phyloP scores from a whole-genome alignment of 2,888 invertebrate genomes.

The Beris chalybata region DNA sequence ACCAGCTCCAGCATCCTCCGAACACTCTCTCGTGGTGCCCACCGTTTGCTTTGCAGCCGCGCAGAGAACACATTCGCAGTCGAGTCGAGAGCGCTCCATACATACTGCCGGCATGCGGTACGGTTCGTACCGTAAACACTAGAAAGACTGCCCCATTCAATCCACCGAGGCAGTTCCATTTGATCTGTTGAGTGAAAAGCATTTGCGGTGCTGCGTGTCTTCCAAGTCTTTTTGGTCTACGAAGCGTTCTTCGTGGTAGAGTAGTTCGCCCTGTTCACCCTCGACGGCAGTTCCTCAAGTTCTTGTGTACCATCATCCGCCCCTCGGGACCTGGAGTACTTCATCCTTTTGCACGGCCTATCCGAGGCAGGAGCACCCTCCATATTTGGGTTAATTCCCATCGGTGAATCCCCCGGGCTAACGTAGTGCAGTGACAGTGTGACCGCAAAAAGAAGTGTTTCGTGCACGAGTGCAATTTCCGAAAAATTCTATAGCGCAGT shows the following conservation, averaged over 20 bases:
- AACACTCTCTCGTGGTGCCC: too few species aligned
- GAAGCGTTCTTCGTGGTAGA: background rate
- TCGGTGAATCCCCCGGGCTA: conserved; percentile 15
- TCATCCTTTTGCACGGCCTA: background rate
- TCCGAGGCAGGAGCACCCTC: conserved; percentile 1
- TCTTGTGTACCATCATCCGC: background rate
- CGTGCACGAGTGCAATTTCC: conserved; percentile 17
- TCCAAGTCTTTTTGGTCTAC: background rate
- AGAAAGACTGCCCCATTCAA: conserved; percentile 24
- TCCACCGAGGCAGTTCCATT: conserved; percentile 30
- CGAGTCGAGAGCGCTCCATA: too few species aligned
- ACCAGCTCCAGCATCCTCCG: too few species aligned
- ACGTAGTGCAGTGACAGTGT: conserved; percentile 25
- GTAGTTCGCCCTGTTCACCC: background rate
- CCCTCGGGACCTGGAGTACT: background rate
- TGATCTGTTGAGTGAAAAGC: conserved; percentile 32
- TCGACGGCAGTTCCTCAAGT: conserved; percentile 13
- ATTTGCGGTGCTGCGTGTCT: conserved; percentile 18
- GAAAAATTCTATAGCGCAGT: background rate
- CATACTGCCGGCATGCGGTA: too few species aligned
- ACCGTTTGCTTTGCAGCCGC: too few species aligned
- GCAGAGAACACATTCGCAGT: too few species aligned
- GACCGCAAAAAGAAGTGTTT: conserved; percentile 22
- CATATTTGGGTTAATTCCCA: conserved; percentile 21
- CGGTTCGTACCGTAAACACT: conserved; percentile 13